Evolutionary conservation across 1,140 invertebrate species (phyloP), one percentile per base, ranked within the genome.

Genomic region (Drosophila funebris): DNA sequence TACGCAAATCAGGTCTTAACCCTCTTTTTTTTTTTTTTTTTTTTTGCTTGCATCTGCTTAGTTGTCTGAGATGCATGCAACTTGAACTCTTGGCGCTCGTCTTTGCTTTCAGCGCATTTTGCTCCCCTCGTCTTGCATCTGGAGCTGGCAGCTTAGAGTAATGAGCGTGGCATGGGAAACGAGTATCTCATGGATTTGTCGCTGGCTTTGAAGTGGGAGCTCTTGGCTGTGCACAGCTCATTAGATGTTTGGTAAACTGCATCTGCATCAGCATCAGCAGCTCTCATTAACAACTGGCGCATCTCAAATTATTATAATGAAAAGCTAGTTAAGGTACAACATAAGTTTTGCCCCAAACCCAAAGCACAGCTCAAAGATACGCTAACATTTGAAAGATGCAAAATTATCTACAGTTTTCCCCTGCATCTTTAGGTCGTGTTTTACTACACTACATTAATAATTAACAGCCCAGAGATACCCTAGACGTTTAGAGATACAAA

Each of bases 1-100:
- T 60, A 62, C 64, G 69, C 78, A 85, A 87, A 87, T 85, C 82
- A 78, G 78, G 83, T 87, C 83, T 88, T 85, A 85, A 78, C 83
- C 78, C 75, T 66, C 63, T 80, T 73, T 84, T 52, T 70, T 54
- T 60, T 50, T 4, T 57, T 39, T 56, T 31, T 36, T 13, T 14
- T 24, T 16, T 41, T 78, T 62, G 60, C 29, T 63, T 70, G 67
- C 76, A 79, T 80, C 70, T 69, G 56, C 74, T 77, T 74, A 74
- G 18, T 20, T 43, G 67, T 39, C 31, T 29, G 20, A 33, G 60
- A 52, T 62, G 69, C 62, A 66, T 75, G 82, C 68, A 87, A 85
- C 74, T 82, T 82, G 67, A 85, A 88, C 82, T 85, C 74, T 80
- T 60, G 78, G 73, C 46, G 69, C 78, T 80, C 5, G 13, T 16